These are phyloP conservation scores for Diphyllodes magnificus DNA, from an alignment of 2,113 vertebrate genomes.

Conservation along the genomic window DNA sequence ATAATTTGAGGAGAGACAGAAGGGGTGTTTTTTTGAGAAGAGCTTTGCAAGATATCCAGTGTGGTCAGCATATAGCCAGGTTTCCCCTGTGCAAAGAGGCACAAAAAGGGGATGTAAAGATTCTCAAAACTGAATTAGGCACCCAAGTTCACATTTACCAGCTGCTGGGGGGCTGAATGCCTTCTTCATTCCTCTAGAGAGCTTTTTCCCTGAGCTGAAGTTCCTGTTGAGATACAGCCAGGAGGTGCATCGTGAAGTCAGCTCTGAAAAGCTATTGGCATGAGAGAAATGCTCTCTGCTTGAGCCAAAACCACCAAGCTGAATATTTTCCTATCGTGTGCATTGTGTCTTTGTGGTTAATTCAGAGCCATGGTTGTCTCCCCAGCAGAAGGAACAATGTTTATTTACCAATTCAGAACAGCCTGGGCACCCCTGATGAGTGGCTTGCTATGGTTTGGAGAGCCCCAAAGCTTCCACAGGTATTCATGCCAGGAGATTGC, in stretches of 20 bases:
- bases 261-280: not conserved
- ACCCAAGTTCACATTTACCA: not conserved
- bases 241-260: not conserved
- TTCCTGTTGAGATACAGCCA: not conserved
- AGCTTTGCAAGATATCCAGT: not conserved
- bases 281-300: not conserved
- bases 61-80: not conserved
- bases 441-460: not conserved
- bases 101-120: not conserved
- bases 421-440: not conserved
- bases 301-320: not conserved
- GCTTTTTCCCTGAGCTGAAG: not conserved
- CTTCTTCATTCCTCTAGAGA: not conserved
- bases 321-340: not conserved
- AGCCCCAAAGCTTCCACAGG: not conserved
- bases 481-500: not conserved
- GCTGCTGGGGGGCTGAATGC: not conserved
- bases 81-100: not conserved
- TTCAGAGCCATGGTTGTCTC: not conserved
- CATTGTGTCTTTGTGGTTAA: not conserved
- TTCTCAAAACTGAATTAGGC: not conserved
- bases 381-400: not conserved
- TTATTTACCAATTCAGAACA: not conserved
- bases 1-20: not conserved
- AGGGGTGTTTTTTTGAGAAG: accelerated